Conservation (phyloP, 2,113 vertebrate species). For the Cyanoderma ruficeps region DNA sequence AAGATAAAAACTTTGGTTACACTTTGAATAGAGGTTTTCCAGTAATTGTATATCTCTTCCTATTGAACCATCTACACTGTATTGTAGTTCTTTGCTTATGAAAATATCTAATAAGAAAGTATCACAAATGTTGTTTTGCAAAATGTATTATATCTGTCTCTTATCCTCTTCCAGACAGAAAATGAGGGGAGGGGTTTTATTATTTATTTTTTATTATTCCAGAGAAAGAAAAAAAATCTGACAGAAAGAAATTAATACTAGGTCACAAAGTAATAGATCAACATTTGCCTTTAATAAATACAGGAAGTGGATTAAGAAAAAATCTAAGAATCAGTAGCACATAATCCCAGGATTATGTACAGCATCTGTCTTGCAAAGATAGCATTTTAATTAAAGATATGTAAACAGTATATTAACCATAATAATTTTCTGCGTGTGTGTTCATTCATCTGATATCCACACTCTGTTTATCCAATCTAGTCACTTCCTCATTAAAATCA, state of each 20-base stretch:
- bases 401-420: slow-evolving; percentile 26
- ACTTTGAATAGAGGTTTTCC: not conserved
- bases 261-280: not conserved
- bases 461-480: not conserved
- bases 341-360: slow-evolving; percentile 32
- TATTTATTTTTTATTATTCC: not conserved
- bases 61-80: not conserved
- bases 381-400: slow-evolving; percentile 27
- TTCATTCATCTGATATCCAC: not conserved
- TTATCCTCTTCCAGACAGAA: not conserved
- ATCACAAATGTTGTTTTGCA: not conserved
- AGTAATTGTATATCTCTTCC: not conserved
- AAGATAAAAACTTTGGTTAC: not conserved
- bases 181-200: rapidly evolving
- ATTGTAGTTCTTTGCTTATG: not conserved
- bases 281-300: not conserved
- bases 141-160: not conserved
- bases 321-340: not conserved
- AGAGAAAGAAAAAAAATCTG: not conserved
- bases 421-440: not conserved
- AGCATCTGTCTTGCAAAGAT: not conserved
- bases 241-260: not conserved
- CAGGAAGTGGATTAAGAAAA: slow-evolving; percentile 5
- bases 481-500: not conserved
- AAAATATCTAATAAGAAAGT: not conserved